Base-by-base conservation (phyloP, 1,140 invertebrate genomes). In the Bombus picipes region DNA sequence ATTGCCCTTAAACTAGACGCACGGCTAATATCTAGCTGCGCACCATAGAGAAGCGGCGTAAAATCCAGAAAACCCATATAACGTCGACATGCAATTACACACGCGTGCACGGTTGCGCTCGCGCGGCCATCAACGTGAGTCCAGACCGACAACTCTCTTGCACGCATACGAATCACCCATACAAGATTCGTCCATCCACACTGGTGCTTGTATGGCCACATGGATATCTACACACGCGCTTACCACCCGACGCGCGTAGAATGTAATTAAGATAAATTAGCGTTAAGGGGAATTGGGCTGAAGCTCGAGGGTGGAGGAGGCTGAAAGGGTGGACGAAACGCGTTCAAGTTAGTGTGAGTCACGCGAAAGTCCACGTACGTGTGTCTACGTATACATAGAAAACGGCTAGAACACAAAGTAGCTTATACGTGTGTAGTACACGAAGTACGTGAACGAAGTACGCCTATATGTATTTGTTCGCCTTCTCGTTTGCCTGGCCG, bases 231-330 rank as follows among this genome's bases (percentile, higher is more conserved):
- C 70, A 76, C 75, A 39, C 65, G 15, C 32, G 28, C 86, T 85
- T 59, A 87, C 90, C 91, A 91, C 87, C 92, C 92, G 89, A 93
- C 92, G 94, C 92, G 92, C 93, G 92, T 93, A 94, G 94, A 94
- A 94, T 94, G 93, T 94, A 94, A 94, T 94, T 94, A 94, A 94
- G 94, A 94, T 94, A 94, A 94, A 94, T 94, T 94, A 94, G 94
- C 93, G 93, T 94, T 93, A 94, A 93, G 92, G 93, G 91, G 90
- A 93, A 92, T 92, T 91, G 93, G 92, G 91, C 89, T 93, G 91
- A 90, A 92, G 90, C 92, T 89, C 73, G 83, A 89, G 85, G 84
- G 85, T 86, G 88, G 75, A 78, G 87, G 78, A 87, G 85, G 76
- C 84, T 82, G 89, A 91, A 87, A 88, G 87, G 91, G 88, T 83